Base-by-base conservation (phyloP, 1,140 invertebrate genomes). In the Carposina sasakii region DNA sequence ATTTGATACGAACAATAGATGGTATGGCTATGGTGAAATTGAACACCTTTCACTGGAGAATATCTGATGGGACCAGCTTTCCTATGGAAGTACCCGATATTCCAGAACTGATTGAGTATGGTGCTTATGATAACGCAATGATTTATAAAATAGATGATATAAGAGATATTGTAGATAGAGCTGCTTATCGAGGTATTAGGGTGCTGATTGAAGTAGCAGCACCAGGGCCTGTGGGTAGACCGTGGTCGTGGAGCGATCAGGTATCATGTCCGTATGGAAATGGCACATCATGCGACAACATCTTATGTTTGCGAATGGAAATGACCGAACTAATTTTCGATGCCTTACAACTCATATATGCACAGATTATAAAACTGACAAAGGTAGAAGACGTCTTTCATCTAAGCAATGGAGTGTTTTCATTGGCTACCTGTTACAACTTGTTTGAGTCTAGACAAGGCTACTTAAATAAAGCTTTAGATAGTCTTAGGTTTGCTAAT, bases 31-130 rank as follows among this genome's bases (percentile, higher is more conserved):
- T 89, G 36, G 89, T 88, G 34, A 95, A 96, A 82, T 79, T 96
- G 19, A 96, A 96, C 78, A 90, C 92, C 2, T 90, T 96, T 31
- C 94, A 95, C 72, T 94, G 93, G 93, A 92, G 94, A 60, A 88
- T 93, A 0, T 92, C 92, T 0, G 93, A 94, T 66, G 89, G 89
- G 0, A 93, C 95, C 48, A 94, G 92, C 65, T 95, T 95, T 73
- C 93, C 93, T 0, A 87, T 93, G 51, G 72, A 89, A 15, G 87
- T 91, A 0, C 84, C 88, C 6, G 81, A 87, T 46, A 83, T 91
- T 24, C 92, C 92, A 0, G 81, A 90, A 53, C 78, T 94, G 60
- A 85, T 89, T 4, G 88, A 89, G 55, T 91, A 90, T 59, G 94
- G 94, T 9, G 90, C 93, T 0, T 95, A 94, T 65, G 88, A 88